Evolutionary conservation across 2,888 invertebrate species (phyloP), one percentile per base, ranked within the genome.

Genomic region (Sarcophaga variegata): DNA sequence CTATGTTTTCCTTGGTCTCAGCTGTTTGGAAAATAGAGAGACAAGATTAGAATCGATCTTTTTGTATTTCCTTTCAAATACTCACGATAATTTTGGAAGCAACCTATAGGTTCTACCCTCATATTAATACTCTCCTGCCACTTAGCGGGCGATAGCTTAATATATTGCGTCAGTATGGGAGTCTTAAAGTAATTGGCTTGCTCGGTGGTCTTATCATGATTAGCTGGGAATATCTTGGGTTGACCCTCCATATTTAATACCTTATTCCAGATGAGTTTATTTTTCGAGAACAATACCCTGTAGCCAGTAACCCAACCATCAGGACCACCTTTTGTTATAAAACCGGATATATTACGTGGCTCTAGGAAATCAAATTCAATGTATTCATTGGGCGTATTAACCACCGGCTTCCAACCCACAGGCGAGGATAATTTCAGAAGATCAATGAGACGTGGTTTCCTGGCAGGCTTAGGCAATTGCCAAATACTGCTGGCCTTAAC

Each of bases 311-410:
- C 97, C 96, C 97, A 97, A 22, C 96, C 96, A 66, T 94, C 94
- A 0, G 95, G 93, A 0, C 96, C 96, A 17, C 96, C 96, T 92
- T 96, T 96, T 0, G 96, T 97, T 75, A 95, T 95, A 67, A 98
- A 93, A 47, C 97, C 98, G 0, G 97, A 97, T 62, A 98, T 93
- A 90, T 96, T 96, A 70, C 97, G 95, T 0, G 96, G 95, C 25
- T 95, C 96, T 71, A 96, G 93, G 92, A 98, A 97, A 93, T 98
- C 96, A 91, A 97, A 96, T 95, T 95, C 94, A 83, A 97, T 94
- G 94, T 95, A 97, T 93, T 97, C 96, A 14, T 95, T 95, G 2
- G 95, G 95, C 0, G 96, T 95, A 91, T 95, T 95, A 78, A 95
- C 94, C 0, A 95, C 92, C 0, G 97, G 96, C 81, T 94, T 94